Evolutionary conservation across 2,888 invertebrate species (phyloP).

Genomic region (Megamerina dolium): DNA sequence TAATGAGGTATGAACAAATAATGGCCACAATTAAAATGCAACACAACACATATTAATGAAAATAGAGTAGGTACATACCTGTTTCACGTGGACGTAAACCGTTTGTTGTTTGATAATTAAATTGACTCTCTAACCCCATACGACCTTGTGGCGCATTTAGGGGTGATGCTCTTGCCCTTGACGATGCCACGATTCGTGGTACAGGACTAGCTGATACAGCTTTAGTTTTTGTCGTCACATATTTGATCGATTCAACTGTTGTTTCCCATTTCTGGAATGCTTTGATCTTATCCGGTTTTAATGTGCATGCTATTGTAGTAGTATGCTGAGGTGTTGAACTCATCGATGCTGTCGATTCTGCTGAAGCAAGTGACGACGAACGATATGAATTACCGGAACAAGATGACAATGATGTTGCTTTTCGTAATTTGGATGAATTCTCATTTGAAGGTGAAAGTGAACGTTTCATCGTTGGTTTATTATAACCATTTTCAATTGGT

Average conservation of each 20-base stretch:
- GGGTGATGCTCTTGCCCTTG: conserved; percentile 2
- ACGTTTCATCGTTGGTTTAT: neutral
- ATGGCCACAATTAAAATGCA: too few species aligned
- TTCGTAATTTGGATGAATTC: conserved; percentile 25
- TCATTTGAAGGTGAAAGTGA: conserved; percentile 7
- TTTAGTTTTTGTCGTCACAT: conserved; percentile 44
- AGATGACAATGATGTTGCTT: conserved; percentile 39
- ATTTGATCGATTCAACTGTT: conserved; percentile 47
- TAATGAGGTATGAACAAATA: too few species aligned
- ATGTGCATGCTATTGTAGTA: conserved; percentile 26
- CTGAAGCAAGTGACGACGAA: conserved; percentile 34
- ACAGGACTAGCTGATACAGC: too few species aligned
- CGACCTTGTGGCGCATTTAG: too few species aligned
- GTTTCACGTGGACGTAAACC: too few species aligned
- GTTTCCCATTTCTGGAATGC: conserved; percentile 50
- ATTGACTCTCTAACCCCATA: too few species aligned
- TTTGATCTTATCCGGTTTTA: conserved; percentile 44
- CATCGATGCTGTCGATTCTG: conserved; percentile 35
- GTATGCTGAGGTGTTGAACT: conserved; percentile 27
- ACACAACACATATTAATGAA: too few species aligned
- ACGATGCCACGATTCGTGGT: neutral
- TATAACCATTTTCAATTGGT: conserved; percentile 19
- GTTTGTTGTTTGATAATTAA: too few species aligned
- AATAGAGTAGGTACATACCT: too few species aligned
- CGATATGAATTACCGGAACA: conserved; percentile 27